Evolutionary conservation across 2,888 invertebrate genomes (phyloP).

Genomic region (Eledone cirrhosa): DNA sequence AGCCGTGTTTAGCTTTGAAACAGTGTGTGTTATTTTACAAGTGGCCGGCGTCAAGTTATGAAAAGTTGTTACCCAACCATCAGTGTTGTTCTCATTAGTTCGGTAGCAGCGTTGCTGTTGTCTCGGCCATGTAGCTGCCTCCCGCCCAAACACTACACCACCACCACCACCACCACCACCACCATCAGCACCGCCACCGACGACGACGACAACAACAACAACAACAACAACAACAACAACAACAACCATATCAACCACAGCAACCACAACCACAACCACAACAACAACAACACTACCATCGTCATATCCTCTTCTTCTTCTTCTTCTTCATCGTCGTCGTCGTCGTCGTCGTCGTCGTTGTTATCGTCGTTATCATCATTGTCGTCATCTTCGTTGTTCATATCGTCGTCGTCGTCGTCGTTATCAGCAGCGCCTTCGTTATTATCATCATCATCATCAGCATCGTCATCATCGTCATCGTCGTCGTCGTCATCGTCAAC

Average conservation of each 20-base stretch:
- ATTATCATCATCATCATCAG: not conserved
- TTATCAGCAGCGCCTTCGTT: not conserved
- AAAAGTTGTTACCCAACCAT: not conserved
- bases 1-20: not conserved
- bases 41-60: constrained; percentile 19
- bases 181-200: not conserved
- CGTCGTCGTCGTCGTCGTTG: not conserved
- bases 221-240: not conserved
- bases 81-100: not conserved
- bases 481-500: not conserved
- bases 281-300: not conserved
- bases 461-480: not conserved
- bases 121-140: constrained; percentile 14
- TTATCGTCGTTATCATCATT: not conserved
- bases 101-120: not conserved
- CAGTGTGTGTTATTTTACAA: constrained; percentile 3
- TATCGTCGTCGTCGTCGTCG: not conserved
- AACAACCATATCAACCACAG: not conserved
- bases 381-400: not conserved
- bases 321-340: not conserved
- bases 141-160: not conserved
- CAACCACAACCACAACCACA: not conserved
- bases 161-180: not conserved
- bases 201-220: not conserved
- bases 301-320: not conserved